Evolutionary conservation across 2,113 vertebrate genomes (phyloP).

Genomic region (Lucifuga dentata): DNA sequence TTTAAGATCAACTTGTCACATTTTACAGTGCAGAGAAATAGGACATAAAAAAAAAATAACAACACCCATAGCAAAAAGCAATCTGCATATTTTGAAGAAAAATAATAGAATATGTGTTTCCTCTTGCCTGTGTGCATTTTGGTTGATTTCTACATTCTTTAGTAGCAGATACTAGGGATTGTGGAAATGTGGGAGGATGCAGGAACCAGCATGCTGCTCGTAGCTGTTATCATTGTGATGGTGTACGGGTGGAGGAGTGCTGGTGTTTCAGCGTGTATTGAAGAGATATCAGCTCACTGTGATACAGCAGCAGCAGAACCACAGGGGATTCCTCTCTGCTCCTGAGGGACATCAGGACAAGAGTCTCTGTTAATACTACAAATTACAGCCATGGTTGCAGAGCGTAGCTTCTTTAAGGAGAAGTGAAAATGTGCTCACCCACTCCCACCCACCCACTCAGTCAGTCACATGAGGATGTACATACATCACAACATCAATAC

Average conservation of each 20-base stretch:
- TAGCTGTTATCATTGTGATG: constrained; percentile 29
- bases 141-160: constrained; percentile 45
- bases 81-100: too few relatives aligned
- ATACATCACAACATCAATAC: too few relatives aligned
- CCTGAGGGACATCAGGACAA: constrained; percentile 22
- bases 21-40: too few relatives aligned
- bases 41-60: too few relatives aligned
- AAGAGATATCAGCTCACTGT: constrained; percentile 42
- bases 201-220: constrained; percentile 35
- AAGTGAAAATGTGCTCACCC: constrained; percentile 9
- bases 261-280: constrained; percentile 25
- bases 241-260: constrained; percentile 25
- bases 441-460: too few relatives aligned
- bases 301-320: constrained; percentile 55
- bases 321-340: constrained; percentile 47
- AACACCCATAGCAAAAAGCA: too few relatives aligned
- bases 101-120: too few relatives aligned
- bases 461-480: background rate
- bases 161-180: too few relatives aligned
- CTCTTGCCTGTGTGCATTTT: too few relatives aligned
- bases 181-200: constrained; percentile 43
- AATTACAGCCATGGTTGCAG: constrained; percentile 42
- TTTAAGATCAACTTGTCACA: too few relatives aligned
- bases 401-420: background rate
- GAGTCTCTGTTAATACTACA: constrained; percentile 34